Evolutionary conservation across 2,113 vertebrate species (phyloP).

Genomic region (Eupsittula cactorum): DNA sequence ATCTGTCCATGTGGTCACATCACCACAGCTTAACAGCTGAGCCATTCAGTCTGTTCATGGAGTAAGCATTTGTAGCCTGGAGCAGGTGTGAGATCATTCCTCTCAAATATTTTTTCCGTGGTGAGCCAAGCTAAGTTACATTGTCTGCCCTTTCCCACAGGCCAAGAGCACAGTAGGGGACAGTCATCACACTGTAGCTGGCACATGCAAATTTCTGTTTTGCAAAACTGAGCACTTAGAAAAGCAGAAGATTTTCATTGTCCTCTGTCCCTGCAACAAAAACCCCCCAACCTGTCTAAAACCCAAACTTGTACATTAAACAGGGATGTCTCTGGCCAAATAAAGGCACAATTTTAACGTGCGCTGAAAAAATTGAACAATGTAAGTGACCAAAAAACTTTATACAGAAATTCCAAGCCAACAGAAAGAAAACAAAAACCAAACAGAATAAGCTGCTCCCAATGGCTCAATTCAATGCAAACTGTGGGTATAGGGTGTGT

Average conservation of each 20-base stretch:
- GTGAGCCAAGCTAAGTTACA: constrained; percentile 16
- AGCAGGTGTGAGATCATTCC: constrained; percentile 58
- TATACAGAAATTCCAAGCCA: neutral
- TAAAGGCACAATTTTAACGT: neutral
- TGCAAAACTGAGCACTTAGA: neutral
- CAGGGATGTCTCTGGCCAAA: neutral
- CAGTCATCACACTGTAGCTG: constrained; percentile 16
- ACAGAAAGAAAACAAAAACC: neutral
- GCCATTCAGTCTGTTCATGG: neutral
- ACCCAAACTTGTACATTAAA: neutral
- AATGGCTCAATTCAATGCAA: neutral
- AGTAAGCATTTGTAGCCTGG: constrained; percentile 36
- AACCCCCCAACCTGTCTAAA: neutral
- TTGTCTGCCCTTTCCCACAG: constrained; percentile 23
- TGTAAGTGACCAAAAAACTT: neutral
- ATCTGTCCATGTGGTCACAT: neutral
- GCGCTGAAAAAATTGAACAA: neutral
- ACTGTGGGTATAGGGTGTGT: neutral
- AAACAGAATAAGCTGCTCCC: neutral
- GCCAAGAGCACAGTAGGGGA: constrained; percentile 40
- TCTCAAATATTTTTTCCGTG: constrained; percentile 4
- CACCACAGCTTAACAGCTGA: constrained; percentile 12
- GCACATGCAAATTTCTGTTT: neutral
- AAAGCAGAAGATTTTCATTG: neutral
- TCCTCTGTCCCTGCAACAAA: neutral